These are phyloP conservation scores for Streptopelia turtur DNA, from an alignment of 2,797 vertebrate genomes.

Conservation along the genomic window DNA sequence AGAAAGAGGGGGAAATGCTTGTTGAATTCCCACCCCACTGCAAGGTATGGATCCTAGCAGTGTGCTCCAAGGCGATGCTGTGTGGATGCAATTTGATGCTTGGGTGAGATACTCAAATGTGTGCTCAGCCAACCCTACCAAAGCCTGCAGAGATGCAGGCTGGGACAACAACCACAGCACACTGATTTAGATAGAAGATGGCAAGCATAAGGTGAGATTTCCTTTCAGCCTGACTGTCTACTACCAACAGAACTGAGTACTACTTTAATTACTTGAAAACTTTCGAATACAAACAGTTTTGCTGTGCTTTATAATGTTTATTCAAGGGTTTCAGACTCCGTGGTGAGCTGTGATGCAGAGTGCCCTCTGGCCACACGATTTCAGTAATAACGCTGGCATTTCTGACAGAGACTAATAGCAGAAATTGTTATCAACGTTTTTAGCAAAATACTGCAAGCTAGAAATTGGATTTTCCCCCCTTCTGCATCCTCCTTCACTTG, in stretches of 20 bases:
- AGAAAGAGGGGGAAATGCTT: not conserved
- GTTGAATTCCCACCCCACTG: not conserved
- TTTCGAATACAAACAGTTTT: not conserved
- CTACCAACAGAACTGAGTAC: not conserved
- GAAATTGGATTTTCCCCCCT: constrained; percentile 61
- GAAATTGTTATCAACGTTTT: constrained; percentile 60
- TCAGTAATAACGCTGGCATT: constrained; percentile 42
- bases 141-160: no score
- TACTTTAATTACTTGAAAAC: not conserved
- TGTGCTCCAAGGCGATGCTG: not conserved
- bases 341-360: not conserved
- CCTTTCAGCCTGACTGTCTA: not conserved
- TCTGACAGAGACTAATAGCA: constrained; percentile 64
- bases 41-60: not conserved
- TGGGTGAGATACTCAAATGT: not conserved
- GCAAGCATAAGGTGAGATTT: not conserved
- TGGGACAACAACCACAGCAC: not conserved
- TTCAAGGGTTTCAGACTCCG: not conserved
- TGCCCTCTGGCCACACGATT: constrained; percentile 55
- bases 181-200: not conserved
- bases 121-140: not conserved
- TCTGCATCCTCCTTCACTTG: not conserved
- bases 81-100: not conserved
- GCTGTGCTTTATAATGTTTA: not conserved
- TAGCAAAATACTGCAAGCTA: constrained; percentile 56